Evolutionary conservation across 2,113 vertebrate genomes (phyloP), one percentile per base, ranked within the genome.

Genomic region (Nerophis lumbriciformis): DNA sequence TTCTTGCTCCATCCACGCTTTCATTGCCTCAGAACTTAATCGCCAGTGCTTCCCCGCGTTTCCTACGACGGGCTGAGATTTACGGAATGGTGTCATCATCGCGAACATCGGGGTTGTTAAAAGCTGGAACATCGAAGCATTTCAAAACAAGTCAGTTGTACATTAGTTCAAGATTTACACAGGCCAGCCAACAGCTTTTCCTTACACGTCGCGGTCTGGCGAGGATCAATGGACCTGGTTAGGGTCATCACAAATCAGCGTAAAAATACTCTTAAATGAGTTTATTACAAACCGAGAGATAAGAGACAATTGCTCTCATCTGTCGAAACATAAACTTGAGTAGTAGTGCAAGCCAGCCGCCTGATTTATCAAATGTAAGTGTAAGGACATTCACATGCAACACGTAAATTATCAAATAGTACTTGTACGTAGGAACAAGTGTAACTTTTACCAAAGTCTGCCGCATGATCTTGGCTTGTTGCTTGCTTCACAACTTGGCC

Each of bases 181-280:
- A 45, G 71, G 53, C 54, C 58, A 6, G 65, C 35, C 49, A 10
- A 59, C 68, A 61, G 56, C 42, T 56, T 48, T 58, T 13, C 55
- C 67, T 56, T 51, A 16, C 53, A 63, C 39, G 19, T 59, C 73
- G 69, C 59, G 75, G 79, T 76, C 59, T 79, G 67, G 72, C 57
- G 53, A 47, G 45, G 48, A 58, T 66, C 47, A 45, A 2, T 2
- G 11, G 14, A 49, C 39, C 16, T 74, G 19, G 2, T 61, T n/a
- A 0, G 50, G 60, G 42, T 61, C 57, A 65, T 62, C 2, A 14
- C 19, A n/a, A 6, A 53, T 55, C 51, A 21, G 52, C 57, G 36
- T 59, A 16, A 21, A 28, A 68, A 57, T 38, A n/a, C 19, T 45
- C 54, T 52, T 63, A 59, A 59, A 68, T 36, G 42, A n/a, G n/a